Conservation (phyloP, 2,888 invertebrate genomes). For the Cryptocephalus primarius region DNA sequence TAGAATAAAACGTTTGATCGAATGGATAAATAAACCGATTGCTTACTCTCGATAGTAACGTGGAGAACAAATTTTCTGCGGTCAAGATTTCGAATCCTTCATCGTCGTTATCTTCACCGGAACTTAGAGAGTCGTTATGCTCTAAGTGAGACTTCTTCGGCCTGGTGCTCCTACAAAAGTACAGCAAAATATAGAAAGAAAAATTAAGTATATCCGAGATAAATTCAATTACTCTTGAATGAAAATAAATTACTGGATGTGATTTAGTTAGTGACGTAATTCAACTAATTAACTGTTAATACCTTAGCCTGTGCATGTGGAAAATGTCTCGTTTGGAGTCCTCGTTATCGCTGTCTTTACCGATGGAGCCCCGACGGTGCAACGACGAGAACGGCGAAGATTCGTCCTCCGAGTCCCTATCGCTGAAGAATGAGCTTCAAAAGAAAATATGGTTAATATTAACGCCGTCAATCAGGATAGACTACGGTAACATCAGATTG, state of each 20-base stretch:
- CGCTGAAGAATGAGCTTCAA: conserved; percentile 54
- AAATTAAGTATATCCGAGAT: not conserved
- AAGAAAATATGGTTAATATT: not conserved
- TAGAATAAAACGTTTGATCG: not conserved
- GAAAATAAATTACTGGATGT: too few species aligned
- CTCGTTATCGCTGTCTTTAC: conserved; percentile 48
- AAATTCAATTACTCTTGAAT: too few species aligned
- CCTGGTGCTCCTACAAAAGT: conserved; percentile 48
- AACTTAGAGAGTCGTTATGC: conserved; percentile 77
- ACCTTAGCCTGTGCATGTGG: conserved; percentile 58
- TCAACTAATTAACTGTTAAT: not conserved
- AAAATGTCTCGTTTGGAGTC: conserved; percentile 40
- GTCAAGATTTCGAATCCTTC: conserved; percentile 87
- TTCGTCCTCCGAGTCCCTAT: conserved; percentile 61
- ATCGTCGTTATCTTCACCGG: conserved; percentile 79
- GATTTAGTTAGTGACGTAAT: too few species aligned
- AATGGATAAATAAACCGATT: not conserved
- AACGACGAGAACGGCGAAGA: conserved; percentile 46
- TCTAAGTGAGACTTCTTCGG: conserved; percentile 54
- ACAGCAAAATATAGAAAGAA: not conserved
- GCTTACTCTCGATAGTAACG: conserved; percentile 67
- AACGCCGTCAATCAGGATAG: not conserved
- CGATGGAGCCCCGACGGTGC: conserved; percentile 46
- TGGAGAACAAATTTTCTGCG: conserved; percentile 83
- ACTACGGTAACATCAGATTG: too few species aligned